Conservation (phyloP, 2,113 vertebrate species). For the Pseudopodoces humilis region DNA sequence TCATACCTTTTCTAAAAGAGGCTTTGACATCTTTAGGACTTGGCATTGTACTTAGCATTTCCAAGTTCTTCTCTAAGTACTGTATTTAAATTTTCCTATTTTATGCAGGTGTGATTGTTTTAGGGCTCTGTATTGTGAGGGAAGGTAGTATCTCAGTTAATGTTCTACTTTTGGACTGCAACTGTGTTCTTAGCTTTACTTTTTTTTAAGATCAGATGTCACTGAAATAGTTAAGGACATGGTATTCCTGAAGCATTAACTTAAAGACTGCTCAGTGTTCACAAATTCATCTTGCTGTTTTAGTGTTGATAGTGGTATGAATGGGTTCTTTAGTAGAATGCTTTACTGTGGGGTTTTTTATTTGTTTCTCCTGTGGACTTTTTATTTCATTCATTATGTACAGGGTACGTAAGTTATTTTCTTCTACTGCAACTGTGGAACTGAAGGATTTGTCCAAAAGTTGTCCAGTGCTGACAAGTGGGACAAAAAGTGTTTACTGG, state of each 20-base stretch:
- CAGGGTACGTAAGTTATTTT: not conserved
- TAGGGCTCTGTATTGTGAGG: not conserved
- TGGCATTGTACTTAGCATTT: not conserved
- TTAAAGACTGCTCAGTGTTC: not conserved
- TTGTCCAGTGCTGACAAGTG: not conserved
- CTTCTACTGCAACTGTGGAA: not conserved
- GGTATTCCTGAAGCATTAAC: not conserved
- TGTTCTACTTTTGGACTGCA: not conserved
- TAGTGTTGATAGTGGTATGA: not conserved
- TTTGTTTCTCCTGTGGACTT: not conserved
- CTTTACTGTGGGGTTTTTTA: accelerated
- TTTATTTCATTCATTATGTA: not conserved
- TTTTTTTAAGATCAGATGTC: not conserved
- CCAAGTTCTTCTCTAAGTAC: not conserved
- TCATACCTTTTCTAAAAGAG: not conserved
- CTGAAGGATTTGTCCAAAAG: not conserved
- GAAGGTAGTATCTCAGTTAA: not conserved
- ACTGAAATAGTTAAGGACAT: not conserved
- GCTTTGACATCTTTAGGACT: not conserved
- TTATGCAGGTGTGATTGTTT: not conserved
- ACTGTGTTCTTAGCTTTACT: not conserved
- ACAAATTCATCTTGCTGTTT: not conserved
- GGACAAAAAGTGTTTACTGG: not conserved
- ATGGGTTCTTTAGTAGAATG: not conserved
- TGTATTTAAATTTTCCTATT: not conserved